Evolutionary conservation across 1,140 invertebrate genomes (phyloP), one percentile per base, ranked within the genome.

Genomic region (Cephus cinctus): DNA sequence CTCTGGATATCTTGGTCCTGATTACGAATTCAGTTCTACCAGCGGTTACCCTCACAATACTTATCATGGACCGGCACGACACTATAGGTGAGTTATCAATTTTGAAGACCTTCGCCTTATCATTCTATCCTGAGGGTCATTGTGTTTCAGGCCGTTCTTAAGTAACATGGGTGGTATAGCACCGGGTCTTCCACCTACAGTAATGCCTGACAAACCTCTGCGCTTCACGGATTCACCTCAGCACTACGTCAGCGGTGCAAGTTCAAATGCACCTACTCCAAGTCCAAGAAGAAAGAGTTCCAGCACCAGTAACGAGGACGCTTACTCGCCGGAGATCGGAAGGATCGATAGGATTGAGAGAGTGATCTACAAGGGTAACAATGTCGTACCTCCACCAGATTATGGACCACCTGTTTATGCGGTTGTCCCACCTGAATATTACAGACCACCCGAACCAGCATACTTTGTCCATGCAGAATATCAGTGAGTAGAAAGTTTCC

Each of bases 21-120:
- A 81, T 52, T 85, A 83, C 52, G 81, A 86, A 62, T 82, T 84
- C 59, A 79, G 73, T 5, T 77, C 77, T 3, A 80, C 78, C 30
- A 71, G 71, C 43, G 81, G 82, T 30, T 90, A 88, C 75, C 83
- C 83, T 40, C 90, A 93, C 68, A 91, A 94, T 70, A 96, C 93
- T 1, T 96, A 95, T 75, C 92, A 96, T 74, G 92, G 92, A 5
- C 89, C 88, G 11, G 84, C 85, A 5, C 78, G 84, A 50, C 89
- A 92, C 64, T 83, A 87, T 49, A 81, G 92, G 52, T 86, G 86
- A 9, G 74, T 81, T n/a, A n/a, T n/a, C 27, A 30, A 30, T 30
- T 12, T 30, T 30, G 27, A 30, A 30, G 12, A 3, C 9, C 27
- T 3, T n/a, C n/a, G n/a, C n/a, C n/a, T n/a, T n/a, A n/a, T n/a